Percentiles rank a stretch among this genome's conserved stretches.
phyloP scores from a whole-genome alignment of 2,888 invertebrate species.

The Hirudinaria manillensis region DNA sequence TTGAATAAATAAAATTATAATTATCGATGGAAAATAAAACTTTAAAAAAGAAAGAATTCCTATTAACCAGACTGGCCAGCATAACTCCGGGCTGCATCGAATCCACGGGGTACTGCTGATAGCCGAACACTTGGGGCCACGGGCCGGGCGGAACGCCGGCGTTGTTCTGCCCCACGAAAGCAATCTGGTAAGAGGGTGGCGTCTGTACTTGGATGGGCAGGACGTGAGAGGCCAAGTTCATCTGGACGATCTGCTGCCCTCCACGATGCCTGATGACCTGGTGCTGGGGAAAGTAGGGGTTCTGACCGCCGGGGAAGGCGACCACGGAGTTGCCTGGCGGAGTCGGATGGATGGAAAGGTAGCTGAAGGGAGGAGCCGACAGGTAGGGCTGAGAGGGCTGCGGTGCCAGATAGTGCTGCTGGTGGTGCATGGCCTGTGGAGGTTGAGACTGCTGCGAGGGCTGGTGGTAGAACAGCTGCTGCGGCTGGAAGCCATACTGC shows the following conservation, averaged over 20 bases:
- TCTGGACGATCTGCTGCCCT: slow-evolving; percentile 34
- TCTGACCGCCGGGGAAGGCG: slow-evolving; percentile 9
- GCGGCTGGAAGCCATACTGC: slow-evolving; percentile 5
- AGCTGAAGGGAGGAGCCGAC: not conserved
- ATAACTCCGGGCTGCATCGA: slow-evolving; percentile 8
- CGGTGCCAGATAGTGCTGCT: slow-evolving; percentile 4
- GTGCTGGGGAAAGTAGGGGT: slow-evolving; percentile 14
- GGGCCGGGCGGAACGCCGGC: not conserved
- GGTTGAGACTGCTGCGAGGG: slow-evolving; percentile 8
- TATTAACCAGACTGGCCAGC: not conserved
- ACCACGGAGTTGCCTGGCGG: not conserved
- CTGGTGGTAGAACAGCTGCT: not conserved
- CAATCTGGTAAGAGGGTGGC: slow-evolving; percentile 12
- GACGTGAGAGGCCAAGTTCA: slow-evolving; percentile 28
- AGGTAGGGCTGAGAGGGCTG: slow-evolving; percentile 20
- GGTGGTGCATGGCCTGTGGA: slow-evolving; percentile 13
- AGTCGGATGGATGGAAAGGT: slow-evolving; percentile 15
- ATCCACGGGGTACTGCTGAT: slow-evolving; percentile 11
- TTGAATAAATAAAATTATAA: too few species aligned
- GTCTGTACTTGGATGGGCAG: not conserved
- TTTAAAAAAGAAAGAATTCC: not conserved
- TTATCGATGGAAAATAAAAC: not conserved
- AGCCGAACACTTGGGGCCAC: slow-evolving; percentile 13
- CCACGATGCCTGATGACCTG: slow-evolving; percentile 7
- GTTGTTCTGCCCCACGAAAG: not conserved